phyloP scores from a whole-genome alignment of 2,113 vertebrate species.

The Hyaena hyaena region DNA sequence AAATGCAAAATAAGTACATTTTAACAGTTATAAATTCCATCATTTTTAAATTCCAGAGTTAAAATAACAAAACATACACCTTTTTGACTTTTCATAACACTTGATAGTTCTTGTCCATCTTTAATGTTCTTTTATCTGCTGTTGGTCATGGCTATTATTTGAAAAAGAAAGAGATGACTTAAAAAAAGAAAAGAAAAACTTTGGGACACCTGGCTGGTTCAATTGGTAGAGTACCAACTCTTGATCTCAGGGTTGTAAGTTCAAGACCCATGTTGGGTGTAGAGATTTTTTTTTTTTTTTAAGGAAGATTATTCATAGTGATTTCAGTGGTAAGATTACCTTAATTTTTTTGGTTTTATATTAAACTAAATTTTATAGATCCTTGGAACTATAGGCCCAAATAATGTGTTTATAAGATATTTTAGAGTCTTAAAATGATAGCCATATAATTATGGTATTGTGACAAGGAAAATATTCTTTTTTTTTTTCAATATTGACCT shows the following conservation, averaged over 20 bases:
- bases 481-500: not conserved
- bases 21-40: slow-evolving; percentile 35
- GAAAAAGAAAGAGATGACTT: not conserved
- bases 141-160: slow-evolving; percentile 8
- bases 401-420: slow-evolving; percentile 4
- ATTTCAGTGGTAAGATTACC: not conserved
- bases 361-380: not conserved
- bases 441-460: not conserved
- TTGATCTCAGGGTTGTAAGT: not conserved
- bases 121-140: slow-evolving; percentile 39
- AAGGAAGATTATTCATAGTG: slow-evolving; percentile 32
- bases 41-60: slow-evolving; percentile 51
- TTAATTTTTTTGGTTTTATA: slow-evolving; percentile 49
- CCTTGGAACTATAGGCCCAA: slow-evolving; percentile 2
- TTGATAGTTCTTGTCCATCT: slow-evolving; percentile 50
- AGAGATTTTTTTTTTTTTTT: not conserved
- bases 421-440: not conserved
- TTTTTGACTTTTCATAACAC: not conserved
- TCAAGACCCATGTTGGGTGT: not conserved
- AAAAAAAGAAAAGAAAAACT: not conserved
- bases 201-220: not conserved
- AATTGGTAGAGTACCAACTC: not conserved
- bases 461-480: not conserved
- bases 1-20: not conserved
- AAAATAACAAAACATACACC: not conserved